Conservation (phyloP, 2,113 vertebrate genomes). For the Pteronura brasiliensis region DNA sequence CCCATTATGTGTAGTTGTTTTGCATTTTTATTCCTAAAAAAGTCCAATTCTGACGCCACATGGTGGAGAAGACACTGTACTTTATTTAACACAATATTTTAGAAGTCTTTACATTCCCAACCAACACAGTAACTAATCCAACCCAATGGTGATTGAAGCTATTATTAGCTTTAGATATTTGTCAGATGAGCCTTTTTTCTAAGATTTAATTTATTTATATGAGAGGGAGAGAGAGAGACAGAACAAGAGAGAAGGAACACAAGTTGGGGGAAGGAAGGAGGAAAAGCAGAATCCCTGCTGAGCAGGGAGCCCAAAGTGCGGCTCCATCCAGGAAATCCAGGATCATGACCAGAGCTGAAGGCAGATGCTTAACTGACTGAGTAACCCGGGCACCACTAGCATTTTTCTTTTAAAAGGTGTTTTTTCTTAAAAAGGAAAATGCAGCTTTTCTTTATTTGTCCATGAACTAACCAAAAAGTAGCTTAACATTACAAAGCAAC, state of each 20-base stretch:
- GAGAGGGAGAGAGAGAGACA: too few species aligned
- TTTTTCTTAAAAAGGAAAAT: neutral
- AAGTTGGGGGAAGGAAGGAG: too few species aligned
- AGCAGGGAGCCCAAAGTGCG: too few species aligned
- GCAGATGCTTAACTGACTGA: neutral
- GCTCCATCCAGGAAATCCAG: too few species aligned
- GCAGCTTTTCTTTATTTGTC: neutral
- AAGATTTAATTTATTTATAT: too few species aligned
- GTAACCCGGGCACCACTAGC: neutral
- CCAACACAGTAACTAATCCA: neutral
- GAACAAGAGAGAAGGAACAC: too few species aligned
- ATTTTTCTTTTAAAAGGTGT: neutral
- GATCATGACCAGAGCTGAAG: too few species aligned
- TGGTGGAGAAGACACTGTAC: neutral
- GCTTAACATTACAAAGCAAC: neutral
- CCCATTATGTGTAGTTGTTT: neutral
- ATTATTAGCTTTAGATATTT: neutral
- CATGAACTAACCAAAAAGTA: neutral
- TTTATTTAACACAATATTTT: neutral
- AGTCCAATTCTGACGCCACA: neutral
- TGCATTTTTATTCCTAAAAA: neutral
- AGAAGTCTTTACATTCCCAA: neutral
- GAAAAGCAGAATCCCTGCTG: too few species aligned
- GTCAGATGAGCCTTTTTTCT: neutral
- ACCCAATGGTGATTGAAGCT: neutral